Evolutionary conservation across 2,888 invertebrate genomes (phyloP), one percentile per base, ranked within the genome.

Genomic region (Bembecia ichneumoniformis): DNA sequence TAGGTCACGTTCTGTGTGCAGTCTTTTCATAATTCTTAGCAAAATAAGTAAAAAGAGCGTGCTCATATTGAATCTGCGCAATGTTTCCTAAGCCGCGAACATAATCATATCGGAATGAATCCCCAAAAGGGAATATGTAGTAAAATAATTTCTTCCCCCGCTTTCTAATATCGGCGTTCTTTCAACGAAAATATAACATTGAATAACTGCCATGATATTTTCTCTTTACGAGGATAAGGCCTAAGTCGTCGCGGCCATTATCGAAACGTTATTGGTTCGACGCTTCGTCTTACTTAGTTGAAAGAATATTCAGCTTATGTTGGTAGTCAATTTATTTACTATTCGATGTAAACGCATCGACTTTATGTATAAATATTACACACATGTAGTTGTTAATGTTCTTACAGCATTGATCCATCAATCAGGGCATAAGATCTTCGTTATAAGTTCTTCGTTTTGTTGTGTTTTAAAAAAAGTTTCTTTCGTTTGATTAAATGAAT

Each of bases 251-350:
- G 51, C 48, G 50, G 55, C 70, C 66, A 71, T 74, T 73, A 73
- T 60, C 59, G 59, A 55, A 50, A 63, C 68, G 63, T 66, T 74
- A 72, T 69, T 66, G 66, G 62, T 55, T 59, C 57, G 56, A 56
- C 60, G 58, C 63, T 66, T 68, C 68, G 64, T 64, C 60, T 62
- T 58, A 61, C 62, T 64, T 62, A 63, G 56, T 53, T 47, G 55
- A 55, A 53, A 54, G 52, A 55, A 51, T 49, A 56, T 55, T 55
- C 35, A 51, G 44, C 44, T 40, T 11, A 28, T 14, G 40, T 40
- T n/a, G 40, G 40, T n/a, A 40, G 40, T 9, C 28, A 28, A 9
- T 28, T 28, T 28, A 28, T 28, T 28, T 28, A 9, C 28, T 9
- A 28, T 28, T 28, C 28, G 28, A 7, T 20, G 20, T 20, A 20